phyloP scores from a whole-genome alignment of 2,113 vertebrate species.

The Rallus limicola region DNA sequence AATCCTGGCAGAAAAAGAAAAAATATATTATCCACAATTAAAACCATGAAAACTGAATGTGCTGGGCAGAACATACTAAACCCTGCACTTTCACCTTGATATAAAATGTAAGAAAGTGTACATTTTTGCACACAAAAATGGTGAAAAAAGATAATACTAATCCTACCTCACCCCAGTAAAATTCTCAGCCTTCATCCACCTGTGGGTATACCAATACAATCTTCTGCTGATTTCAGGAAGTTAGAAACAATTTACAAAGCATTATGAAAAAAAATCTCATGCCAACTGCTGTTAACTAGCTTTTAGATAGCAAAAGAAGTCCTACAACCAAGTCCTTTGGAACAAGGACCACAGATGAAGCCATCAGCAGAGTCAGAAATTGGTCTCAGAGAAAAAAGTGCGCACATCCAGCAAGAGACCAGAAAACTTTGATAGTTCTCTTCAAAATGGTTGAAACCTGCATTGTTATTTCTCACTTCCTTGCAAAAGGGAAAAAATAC shows the following conservation, averaged over 20 bases:
- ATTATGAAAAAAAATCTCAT: background rate
- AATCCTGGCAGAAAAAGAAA: background rate
- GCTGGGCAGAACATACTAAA: background rate
- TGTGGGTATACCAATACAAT: background rate
- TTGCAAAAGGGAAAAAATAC: background rate
- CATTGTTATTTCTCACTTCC: background rate
- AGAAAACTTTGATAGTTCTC: background rate
- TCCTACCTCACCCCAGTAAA: background rate
- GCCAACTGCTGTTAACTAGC: background rate
- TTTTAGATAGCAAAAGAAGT: background rate
- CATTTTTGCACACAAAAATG: background rate
- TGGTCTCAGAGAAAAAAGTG: background rate
- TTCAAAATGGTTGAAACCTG: background rate
- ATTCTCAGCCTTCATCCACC: background rate
- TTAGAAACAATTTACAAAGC: background rate
- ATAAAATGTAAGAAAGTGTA: background rate
- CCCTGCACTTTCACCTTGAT: background rate
- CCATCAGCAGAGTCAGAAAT: background rate
- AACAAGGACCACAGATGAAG: background rate
- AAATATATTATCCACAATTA: background rate
- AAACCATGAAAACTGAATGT: background rate
- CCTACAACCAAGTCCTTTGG: background rate
- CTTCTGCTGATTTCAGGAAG: background rate
- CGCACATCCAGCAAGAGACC: rapidly evolving
- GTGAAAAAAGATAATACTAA: background rate